A percentile compares a stretch with the other conserved stretches of the same genome.
phyloP scores from a whole-genome alignment of 2,888 invertebrate species.

The Leptopilina drosophilae region DNA sequence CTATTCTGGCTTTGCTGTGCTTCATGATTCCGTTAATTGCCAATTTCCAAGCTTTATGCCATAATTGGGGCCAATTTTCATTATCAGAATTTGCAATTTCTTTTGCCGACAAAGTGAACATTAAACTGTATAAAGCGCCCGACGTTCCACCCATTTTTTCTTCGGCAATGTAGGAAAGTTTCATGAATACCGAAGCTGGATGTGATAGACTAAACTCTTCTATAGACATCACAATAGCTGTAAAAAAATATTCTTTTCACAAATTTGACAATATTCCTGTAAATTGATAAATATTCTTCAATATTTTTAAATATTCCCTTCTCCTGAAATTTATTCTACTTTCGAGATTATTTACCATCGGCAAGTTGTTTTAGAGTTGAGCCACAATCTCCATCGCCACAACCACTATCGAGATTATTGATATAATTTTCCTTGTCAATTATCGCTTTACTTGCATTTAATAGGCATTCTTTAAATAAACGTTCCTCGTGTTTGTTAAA shows the following conservation, averaged over 20 bases:
- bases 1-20: slow-evolving; percentile 85
- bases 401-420: slow-evolving; percentile 79
- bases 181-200: slow-evolving; percentile 77
- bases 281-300: too few species aligned
- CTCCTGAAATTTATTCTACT: not conserved
- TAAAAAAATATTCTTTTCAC: slow-evolving; percentile 27
- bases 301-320: too few species aligned
- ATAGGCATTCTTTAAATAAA: slow-evolving; percentile 75
- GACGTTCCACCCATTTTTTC: slow-evolving; percentile 87
- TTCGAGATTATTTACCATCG: slow-evolving; percentile 75
- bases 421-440: slow-evolving; percentile 65
- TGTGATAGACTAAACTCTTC: slow-evolving; percentile 64
- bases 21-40: slow-evolving; percentile 82
- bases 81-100: slow-evolving; percentile 61
- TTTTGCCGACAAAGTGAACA: slow-evolving; percentile 83
- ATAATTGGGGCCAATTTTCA: slow-evolving; percentile 70
- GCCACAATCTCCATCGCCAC: slow-evolving; percentile 84
- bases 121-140: slow-evolving; percentile 88
- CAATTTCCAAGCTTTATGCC: slow-evolving; percentile 79
- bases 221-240: slow-evolving; percentile 65
- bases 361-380: slow-evolving; percentile 80
- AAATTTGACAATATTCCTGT: too few species aligned
- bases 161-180: slow-evolving; percentile 82
- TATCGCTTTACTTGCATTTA: slow-evolving; percentile 67
- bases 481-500: slow-evolving; percentile 57